Conservation (phyloP, 2,797 vertebrate genomes). For the Argentina silus region DNA sequence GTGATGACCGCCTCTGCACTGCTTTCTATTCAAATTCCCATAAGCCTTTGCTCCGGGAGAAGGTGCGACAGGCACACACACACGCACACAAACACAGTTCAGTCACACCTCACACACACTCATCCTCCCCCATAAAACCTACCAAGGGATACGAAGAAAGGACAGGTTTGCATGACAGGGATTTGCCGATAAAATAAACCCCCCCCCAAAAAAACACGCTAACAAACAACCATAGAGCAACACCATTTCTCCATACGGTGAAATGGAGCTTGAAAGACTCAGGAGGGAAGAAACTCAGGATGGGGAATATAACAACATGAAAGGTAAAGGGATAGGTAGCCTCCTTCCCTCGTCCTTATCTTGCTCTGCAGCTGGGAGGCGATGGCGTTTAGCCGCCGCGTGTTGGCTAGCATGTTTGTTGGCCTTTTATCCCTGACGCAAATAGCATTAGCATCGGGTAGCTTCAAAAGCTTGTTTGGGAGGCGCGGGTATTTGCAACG, state of each 20-base stretch:
- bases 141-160: conserved; percentile 30
- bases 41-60: conserved; percentile 34
- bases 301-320: conserved; percentile 55
- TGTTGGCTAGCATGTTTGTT: background rate
- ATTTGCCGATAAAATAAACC: conserved; percentile 38
- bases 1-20: background rate
- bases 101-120: conserved; percentile 2
- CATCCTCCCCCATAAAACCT: conserved; percentile 34
- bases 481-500: conserved; percentile 17
- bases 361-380: conserved; percentile 60
- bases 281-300: conserved; percentile 34
- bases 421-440: conserved; percentile 38
- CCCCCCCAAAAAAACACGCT: too few relatives aligned
- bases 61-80: background rate
- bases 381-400: background rate
- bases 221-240: background rate
- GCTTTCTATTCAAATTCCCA: conserved; percentile 17
- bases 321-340: conserved; percentile 59
- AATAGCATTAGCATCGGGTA: conserved; percentile 23
- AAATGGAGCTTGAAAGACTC: conserved; percentile 44
- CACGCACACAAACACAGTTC: conserved; percentile 13
- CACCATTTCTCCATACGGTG: conserved; percentile 32
- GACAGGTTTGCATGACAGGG: conserved; percentile 47
- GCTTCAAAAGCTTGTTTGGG: conserved; percentile 36
- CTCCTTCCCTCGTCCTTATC: conserved; percentile 63